These are phyloP conservation scores for Anguilla obscura DNA, from an alignment of 2,797 vertebrate genomes.

Conservation along the genomic window DNA sequence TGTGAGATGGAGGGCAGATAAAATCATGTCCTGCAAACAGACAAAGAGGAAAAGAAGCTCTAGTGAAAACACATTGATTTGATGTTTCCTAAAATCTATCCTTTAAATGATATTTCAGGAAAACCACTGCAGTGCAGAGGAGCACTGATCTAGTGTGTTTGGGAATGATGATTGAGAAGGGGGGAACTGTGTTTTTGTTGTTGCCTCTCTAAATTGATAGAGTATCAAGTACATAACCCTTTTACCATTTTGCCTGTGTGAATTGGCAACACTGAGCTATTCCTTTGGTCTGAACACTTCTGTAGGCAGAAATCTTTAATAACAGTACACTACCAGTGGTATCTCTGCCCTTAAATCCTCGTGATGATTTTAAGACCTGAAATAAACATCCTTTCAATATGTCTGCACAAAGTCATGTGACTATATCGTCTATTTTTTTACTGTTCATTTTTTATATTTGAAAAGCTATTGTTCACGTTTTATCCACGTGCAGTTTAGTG, in stretches of 20 bases:
- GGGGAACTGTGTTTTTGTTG: background rate
- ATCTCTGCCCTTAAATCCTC: background rate
- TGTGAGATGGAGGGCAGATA: conserved; percentile 26
- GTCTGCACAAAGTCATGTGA: background rate
- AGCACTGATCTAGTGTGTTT: background rate
- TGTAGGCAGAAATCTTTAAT: background rate
- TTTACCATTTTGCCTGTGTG: background rate
- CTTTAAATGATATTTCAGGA: background rate
- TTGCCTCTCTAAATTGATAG: background rate
- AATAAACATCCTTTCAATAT: background rate
- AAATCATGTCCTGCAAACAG: conserved; percentile 20
- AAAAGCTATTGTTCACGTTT: background rate
- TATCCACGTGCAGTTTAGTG: background rate
- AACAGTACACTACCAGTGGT: background rate
- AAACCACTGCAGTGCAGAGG: background rate
- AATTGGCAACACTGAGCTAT: background rate
- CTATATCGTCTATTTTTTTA: background rate
- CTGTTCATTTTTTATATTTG: background rate
- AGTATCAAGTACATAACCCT: background rate
- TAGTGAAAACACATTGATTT: background rate
- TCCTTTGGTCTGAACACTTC: background rate
- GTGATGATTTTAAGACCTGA: background rate
- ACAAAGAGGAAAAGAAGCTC: background rate
- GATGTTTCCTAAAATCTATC: background rate
- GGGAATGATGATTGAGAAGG: background rate